Conservation (phyloP, 2,888 invertebrate species). For the Erpobdella octoculata region DNA sequence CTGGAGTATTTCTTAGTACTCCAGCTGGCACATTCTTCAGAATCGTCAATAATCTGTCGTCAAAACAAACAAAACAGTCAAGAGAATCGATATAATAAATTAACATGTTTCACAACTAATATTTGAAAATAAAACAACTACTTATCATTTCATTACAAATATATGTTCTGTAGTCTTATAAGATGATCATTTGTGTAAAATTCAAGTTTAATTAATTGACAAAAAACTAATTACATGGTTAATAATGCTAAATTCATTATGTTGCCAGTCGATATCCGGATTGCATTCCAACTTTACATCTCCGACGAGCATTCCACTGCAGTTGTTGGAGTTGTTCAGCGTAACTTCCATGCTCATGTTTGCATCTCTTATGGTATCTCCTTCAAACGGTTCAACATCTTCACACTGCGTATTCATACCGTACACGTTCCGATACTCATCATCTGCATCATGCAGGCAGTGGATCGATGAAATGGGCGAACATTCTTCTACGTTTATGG, state of each 20-base stretch:
- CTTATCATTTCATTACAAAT: no score
- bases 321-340: constrained; percentile 24
- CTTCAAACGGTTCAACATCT: background rate
- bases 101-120: no score
- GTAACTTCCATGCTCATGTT: background rate
- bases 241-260: constrained; percentile 26
- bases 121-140: no score
- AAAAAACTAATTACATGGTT: background rate
- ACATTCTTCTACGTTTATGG: background rate
- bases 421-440: background rate
- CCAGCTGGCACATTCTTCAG: no score
- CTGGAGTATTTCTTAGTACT: background rate
- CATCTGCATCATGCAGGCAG: background rate
- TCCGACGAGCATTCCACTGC: background rate
- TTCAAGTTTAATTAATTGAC: background rate
- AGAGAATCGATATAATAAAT: background rate
- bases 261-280: constrained; percentile 32
- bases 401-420: background rate
- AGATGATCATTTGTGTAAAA: no score
- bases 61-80: background rate
- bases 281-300: constrained; percentile 9
- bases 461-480: background rate
- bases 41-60: background rate
- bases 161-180: no score
- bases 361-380: background rate